These are phyloP conservation scores for Magallana angulata DNA, from an alignment of 1,140 invertebrate species.

Conservation along the genomic window DNA sequence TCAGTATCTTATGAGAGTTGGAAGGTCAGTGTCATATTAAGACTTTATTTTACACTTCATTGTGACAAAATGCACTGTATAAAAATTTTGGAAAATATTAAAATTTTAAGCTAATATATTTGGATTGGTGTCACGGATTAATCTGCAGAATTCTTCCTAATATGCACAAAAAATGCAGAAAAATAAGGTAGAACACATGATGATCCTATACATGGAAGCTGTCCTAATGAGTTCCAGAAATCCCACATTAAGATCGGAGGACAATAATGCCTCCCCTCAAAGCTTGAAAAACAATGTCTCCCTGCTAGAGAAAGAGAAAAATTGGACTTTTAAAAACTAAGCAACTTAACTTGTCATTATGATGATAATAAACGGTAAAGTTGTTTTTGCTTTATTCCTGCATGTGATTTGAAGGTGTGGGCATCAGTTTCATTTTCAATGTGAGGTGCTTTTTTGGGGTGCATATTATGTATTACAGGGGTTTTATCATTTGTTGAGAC, in stretches of 20 bases:
- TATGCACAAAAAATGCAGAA: not conserved
- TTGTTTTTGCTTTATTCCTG: too few species aligned
- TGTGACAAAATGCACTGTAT: too few species aligned
- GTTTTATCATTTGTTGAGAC: too few species aligned
- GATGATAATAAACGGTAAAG: too few species aligned
- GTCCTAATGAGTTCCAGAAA: not conserved
- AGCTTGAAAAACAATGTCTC: not conserved
- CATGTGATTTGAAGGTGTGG: too few species aligned
- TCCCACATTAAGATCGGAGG: not conserved
- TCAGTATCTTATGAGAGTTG: too few species aligned
- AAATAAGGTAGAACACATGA: not conserved
- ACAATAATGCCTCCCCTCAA: not conserved
- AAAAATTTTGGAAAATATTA: not conserved
- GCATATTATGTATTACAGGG: too few species aligned
- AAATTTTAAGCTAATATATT: not conserved
- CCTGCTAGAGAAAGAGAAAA: not conserved
- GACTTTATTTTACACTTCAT: too few species aligned
- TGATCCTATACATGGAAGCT: not conserved
- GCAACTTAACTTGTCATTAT: too few species aligned
- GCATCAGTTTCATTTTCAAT: too few species aligned
- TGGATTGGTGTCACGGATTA: not conserved
- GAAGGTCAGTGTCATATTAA: too few species aligned
- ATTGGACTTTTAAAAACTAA: not conserved
- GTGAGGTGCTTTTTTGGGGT: too few species aligned
- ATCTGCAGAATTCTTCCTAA: slow-evolving; percentile 6